A percentile compares a stretch with the other conserved stretches of the same genome.
Evolutionary conservation across 2,113 vertebrate genomes (phyloP).

Genomic region (Ammodytes marinus): DNA sequence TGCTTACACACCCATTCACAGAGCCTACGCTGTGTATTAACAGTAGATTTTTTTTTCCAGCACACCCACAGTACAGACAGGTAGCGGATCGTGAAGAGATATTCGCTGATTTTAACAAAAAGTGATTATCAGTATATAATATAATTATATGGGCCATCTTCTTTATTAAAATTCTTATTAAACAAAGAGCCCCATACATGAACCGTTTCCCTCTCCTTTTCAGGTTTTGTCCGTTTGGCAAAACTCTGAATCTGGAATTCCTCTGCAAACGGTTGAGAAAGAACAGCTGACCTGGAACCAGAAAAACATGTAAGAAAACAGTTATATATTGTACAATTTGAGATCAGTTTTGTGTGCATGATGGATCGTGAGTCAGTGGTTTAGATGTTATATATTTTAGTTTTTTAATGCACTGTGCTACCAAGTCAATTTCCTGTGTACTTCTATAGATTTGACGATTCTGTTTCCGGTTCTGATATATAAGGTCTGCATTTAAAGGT

Average conservation of each 20-base stretch:
- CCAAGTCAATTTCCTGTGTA: no score
- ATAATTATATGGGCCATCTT: no score
- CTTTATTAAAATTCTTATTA: not conserved
- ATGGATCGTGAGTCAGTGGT: no score
- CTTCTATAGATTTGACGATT: not conserved
- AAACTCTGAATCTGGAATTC: slow-evolving; percentile 83
- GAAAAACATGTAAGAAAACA: slow-evolving; percentile 87
- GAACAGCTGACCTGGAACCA: slow-evolving; percentile 89
- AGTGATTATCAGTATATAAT: no score
- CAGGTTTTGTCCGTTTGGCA: slow-evolving; percentile 92
- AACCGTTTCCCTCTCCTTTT: slow-evolving; percentile 26
- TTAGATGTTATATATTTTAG: no score
- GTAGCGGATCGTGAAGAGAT: no score
- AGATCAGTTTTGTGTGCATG: not conserved
- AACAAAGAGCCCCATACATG: not conserved
- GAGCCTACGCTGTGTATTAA: no score
- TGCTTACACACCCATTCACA: no score
- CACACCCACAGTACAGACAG: no score
- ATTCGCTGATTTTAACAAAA: no score
- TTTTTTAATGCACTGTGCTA: no score
- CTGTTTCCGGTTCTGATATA: not conserved
- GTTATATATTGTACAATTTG: not conserved
- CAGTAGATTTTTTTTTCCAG: no score
- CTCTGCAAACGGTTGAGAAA: slow-evolving; percentile 86
- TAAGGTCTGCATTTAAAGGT: not conserved